Evolutionary conservation across 2,888 invertebrate genomes (phyloP).

Genomic region (Melinaea marsaeus): DNA sequence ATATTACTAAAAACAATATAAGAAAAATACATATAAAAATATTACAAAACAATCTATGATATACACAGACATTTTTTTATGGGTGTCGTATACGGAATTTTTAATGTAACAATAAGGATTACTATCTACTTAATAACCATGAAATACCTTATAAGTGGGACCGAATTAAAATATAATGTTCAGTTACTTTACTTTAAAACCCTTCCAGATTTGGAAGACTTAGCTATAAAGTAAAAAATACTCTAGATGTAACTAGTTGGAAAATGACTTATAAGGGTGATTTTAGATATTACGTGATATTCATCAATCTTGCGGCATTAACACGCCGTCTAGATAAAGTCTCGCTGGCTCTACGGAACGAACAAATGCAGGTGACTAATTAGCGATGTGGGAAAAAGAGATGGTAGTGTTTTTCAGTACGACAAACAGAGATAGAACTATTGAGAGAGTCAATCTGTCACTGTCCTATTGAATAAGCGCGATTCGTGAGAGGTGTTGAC

Average conservation of each 20-base stretch:
- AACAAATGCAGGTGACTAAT: slow-evolving; percentile 74
- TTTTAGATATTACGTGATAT: slow-evolving; percentile 39
- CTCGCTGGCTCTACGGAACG: slow-evolving; percentile 57
- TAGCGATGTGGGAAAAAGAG: slow-evolving; percentile 50
- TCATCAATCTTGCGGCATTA: slow-evolving; percentile 71
- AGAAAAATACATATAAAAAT: no score
- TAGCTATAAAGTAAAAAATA: neutral
- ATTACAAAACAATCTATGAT: no score
- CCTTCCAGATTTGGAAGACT: neutral
- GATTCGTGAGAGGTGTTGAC: slow-evolving; percentile 57
- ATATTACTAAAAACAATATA: no score
- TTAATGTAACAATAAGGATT: no score
- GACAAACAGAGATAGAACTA: slow-evolving; percentile 44
- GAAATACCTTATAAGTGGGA: no score
- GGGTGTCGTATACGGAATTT: no score
- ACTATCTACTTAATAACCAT: no score
- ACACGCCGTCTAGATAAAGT: slow-evolving; percentile 66
- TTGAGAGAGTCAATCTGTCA: slow-evolving; percentile 67
- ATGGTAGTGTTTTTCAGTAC: slow-evolving; percentile 27
- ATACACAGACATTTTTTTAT: no score
- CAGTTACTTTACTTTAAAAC: no score
- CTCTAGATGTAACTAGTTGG: slow-evolving; percentile 12
- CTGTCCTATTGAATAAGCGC: slow-evolving; percentile 72
- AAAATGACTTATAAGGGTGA: slow-evolving; percentile 34
- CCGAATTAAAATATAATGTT: no score